Base-by-base conservation (phyloP, 2,797 vertebrate genomes). In the Hybognathus amarus region DNA sequence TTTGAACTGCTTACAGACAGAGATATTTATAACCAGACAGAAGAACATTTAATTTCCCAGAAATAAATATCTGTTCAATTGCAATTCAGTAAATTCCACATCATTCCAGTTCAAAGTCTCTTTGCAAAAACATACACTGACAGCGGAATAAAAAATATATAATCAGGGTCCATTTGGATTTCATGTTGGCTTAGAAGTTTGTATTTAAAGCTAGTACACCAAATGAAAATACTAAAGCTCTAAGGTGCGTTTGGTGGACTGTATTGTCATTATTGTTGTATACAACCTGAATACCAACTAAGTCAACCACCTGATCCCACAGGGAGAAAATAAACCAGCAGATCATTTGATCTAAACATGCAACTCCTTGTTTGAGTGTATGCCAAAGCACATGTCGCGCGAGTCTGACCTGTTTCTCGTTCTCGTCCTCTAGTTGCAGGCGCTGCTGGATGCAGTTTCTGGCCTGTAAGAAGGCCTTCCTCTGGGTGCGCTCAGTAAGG, bases 371-470 rank as follows among this genome's bases (percentile, higher is more conserved):
- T 40, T 15, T 42, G 47, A 18, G 8, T 56, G 33, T 36, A 47
- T 77, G 42, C 8, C 71, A 75, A 0, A 4, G 8, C 40, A 13
- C 17, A 1, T 56, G 76, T 63, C 30, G 22, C 22, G 18, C 8
- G n/a, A 66, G 18, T 80, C 95, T 93, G 90, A 98, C 97, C 97
- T 99, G 97, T 88, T 99, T 99, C 94, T 99, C 98, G 5, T 99
- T 99, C 93, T 99, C 98, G 10, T 99, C 97, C 89, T 99, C 98
- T 92, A 99, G 94, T 61, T 93, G 91, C 88, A 99, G 96, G 68
- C 97, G 92, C 90, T 98, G 96, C 90, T 99, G 97, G 77, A 99
- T 98, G 95, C 95, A 98, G 94, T 94, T 94, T 83, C 97, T 96
- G 83, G 98, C 97, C 87, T 97, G 97, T 90, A 99, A 95, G 88